A percentile compares a stretch with the other conserved stretches of the same genome.
phyloP scores from a whole-genome alignment of 2,797 vertebrate genomes.

The Aulostomus chinensis region DNA sequence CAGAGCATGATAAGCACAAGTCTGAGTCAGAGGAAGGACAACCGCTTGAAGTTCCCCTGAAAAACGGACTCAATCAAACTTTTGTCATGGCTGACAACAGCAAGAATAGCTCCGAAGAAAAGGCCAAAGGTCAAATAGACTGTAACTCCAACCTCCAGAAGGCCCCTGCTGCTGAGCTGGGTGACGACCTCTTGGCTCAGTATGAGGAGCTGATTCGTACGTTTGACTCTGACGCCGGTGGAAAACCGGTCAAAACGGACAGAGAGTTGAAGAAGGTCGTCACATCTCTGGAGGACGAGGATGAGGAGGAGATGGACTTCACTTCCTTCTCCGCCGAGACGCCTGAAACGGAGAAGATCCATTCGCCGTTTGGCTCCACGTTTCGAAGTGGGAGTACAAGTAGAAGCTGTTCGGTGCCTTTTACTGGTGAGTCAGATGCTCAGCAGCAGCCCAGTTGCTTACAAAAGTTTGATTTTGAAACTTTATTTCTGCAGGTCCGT shows the following conservation, averaged over 20 bases:
- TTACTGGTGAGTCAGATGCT: constrained; percentile 92
- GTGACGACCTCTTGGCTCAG: constrained; percentile 87
- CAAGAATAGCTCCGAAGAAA: no score
- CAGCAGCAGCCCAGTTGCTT: no score
- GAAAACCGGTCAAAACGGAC: constrained; percentile 59
- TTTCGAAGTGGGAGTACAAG: constrained; percentile 46
- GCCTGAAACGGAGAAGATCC: constrained; percentile 81
- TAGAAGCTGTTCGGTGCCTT: constrained; percentile 81
- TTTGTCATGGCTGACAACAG: no score
- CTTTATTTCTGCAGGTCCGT: constrained; percentile 83
- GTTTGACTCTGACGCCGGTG: constrained; percentile 73
- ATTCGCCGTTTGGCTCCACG: constrained; percentile 81
- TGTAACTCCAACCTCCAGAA: constrained; percentile 54
- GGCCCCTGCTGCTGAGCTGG: constrained; percentile 39
- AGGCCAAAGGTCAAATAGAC: constrained; percentile 39
- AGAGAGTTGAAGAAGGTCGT: constrained; percentile 69
- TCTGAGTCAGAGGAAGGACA: constrained; percentile 21
- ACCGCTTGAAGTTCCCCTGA: constrained; percentile 15
- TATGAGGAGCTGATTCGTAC: constrained; percentile 91
- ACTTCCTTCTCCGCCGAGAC: constrained; percentile 83
- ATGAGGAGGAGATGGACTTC: constrained; percentile 85
- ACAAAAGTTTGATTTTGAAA: no score
- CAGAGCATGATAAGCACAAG: constrained; percentile 8
- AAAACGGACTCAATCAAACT: constrained; percentile 69
- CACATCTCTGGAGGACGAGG: constrained; percentile 47